These are phyloP conservation scores for Bambusicola thoracicus DNA, from an alignment of 2,113 vertebrate genomes.

Conservation along the genomic window DNA sequence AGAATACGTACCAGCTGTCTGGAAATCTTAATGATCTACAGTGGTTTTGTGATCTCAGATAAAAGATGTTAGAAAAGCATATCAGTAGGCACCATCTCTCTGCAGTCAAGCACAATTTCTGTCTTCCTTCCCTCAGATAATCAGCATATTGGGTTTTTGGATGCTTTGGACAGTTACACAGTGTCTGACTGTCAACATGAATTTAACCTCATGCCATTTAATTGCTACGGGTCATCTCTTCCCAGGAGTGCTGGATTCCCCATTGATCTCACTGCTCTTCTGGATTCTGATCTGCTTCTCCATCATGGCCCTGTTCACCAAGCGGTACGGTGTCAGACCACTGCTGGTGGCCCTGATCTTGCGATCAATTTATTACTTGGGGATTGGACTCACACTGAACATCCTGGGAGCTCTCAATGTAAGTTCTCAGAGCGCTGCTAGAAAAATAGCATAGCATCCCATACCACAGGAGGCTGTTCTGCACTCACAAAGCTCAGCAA, in stretches of 20 bases:
- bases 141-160: neutral
- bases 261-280: slow-evolving; percentile 88
- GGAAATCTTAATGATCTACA: neutral
- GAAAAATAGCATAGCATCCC: neutral
- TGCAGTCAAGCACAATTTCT: neutral
- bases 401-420: slow-evolving; percentile 89
- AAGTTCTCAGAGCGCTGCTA: slow-evolving; percentile 25
- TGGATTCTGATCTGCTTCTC: slow-evolving; percentile 92
- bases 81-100: neutral
- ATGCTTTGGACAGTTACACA: neutral
- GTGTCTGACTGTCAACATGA: rapidly evolving
- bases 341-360: slow-evolving; percentile 90
- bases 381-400: slow-evolving; percentile 92
- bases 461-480: rapidly evolving
- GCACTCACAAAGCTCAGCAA: rapidly evolving
- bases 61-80: neutral
- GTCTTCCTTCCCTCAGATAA: neutral
- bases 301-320: slow-evolving; percentile 87
- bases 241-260: slow-evolving; percentile 88
- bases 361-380: slow-evolving; percentile 92
- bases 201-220: neutral
- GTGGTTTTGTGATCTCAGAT: neutral
- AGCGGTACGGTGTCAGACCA: slow-evolving; percentile 89
- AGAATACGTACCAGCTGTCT: neutral
- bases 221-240: neutral